Evolutionary conservation across 1,140 invertebrate species (phyloP), one percentile per base, ranked within the genome.

Genomic region (Schmidtea mediterranea): DNA sequence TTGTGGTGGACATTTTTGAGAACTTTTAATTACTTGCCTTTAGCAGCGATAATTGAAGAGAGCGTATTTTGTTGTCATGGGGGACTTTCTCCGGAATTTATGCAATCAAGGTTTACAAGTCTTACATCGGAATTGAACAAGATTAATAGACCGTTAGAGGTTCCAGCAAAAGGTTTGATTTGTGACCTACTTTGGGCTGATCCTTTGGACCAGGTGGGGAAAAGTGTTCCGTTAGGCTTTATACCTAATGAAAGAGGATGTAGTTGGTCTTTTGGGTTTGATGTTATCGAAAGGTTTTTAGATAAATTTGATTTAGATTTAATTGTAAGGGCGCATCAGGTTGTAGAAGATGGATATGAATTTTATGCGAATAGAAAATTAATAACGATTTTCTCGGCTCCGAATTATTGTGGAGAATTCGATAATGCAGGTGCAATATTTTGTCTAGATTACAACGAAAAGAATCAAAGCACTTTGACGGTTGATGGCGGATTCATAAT

Each of bases 1-100:
- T 95, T 94, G 69, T 83, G 89, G 32, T 94, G 89, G 69, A 90
- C 97, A 19, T 98, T 90, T 90, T 95, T 94, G 69, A 41, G 12
- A 6, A 94, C 90, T 72, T 98, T 98, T 71, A 89, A 98, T 70
- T 98, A 89, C 71, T 73, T 98, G 64, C 90, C 90, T 51, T 69
- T 98, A 54, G 97, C 92, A 48, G 92, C 90, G 49, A 70, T 98
- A 52, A 89, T 97, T 8, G 18, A 47, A 19, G 13, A 23, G 38
- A 80, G 97, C 75, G 97, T 98, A 65, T 98, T 98, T 71, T 98
- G 92, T 74, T 76, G 97, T 56, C 92, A 97, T 68, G 92, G 90
- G 57, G 90, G 92, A 49, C 73, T 98, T 45, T 94, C 86, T 60
- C n/a, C n/a, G n/a, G n/a, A n/a, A n/a, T n/a, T n/a, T n/a, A n/a